Percentiles rank a stretch among this genome's conserved stretches.
Evolutionary conservation across 2,888 invertebrate species (phyloP).

Genomic region (Lepeophtheirus nordmannii): DNA sequence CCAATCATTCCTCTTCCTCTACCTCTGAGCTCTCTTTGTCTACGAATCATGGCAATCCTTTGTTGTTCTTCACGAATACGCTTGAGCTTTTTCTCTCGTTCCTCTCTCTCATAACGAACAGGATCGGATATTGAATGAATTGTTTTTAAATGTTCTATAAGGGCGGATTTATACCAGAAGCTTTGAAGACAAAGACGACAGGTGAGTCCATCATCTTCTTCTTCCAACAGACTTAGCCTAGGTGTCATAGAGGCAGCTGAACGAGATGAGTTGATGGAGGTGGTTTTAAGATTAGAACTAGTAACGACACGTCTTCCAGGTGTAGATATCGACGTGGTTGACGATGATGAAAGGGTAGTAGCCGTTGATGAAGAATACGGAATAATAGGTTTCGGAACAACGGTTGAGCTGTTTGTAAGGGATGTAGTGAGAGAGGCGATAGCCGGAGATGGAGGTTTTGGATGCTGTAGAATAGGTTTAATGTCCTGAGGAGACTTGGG

Average conservation of each 20-base stretch:
- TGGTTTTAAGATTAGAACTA: too few relatives aligned
- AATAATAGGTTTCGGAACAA: too few relatives aligned
- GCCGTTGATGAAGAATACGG: too few relatives aligned
- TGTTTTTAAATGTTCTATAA: constrained; percentile 21
- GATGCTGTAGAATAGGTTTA: neutral
- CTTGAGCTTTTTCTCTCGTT: constrained; percentile 20
- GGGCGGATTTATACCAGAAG: constrained; percentile 22
- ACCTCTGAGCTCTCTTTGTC: neutral
- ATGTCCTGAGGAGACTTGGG: neutral
- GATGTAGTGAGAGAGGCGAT: too few relatives aligned
- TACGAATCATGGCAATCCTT: constrained; percentile 10
- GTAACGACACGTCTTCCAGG: too few relatives aligned
- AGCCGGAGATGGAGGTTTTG: too few relatives aligned
- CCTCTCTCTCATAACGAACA: constrained; percentile 22
- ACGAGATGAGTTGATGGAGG: too few relatives aligned
- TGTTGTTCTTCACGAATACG: constrained; percentile 21
- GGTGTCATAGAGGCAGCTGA: neutral
- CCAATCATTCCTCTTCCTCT: neutral
- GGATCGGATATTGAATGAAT: constrained; percentile 20
- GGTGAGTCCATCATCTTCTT: constrained; percentile 22
- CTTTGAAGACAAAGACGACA: constrained; percentile 18
- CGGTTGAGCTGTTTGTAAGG: too few relatives aligned
- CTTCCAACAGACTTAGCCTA: constrained; percentile 1
- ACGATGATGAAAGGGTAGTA: too few relatives aligned
- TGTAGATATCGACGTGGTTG: too few relatives aligned